Evolutionary conservation across 2,797 vertebrate genomes (phyloP).

Genomic region (Eleutherodactylus coqui): DNA sequence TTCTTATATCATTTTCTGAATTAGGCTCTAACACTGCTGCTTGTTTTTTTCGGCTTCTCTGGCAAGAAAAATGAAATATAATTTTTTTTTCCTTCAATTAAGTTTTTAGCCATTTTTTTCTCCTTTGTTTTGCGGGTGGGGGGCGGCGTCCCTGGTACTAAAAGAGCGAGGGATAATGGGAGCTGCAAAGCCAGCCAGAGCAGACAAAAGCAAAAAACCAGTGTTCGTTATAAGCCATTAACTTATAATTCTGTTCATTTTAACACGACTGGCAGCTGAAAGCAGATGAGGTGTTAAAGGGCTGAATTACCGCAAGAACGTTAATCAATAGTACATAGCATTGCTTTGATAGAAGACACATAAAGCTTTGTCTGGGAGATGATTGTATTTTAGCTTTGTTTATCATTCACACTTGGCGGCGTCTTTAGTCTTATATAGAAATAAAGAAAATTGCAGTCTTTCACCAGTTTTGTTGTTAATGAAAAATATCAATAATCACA

Average conservation of each 20-base stretch:
- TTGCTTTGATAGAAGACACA: slow-evolving; percentile 60
- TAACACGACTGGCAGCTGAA: slow-evolving; percentile 62
- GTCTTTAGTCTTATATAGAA: slow-evolving; percentile 55
- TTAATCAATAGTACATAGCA: slow-evolving; percentile 63
- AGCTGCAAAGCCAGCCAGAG: slow-evolving; percentile 30
- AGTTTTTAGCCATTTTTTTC: slow-evolving; percentile 34
- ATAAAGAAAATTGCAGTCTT: slow-evolving; percentile 55
- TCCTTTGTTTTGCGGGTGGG: neutral
- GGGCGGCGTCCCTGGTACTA: neutral
- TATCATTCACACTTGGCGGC: slow-evolving; percentile 56
- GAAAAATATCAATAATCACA: slow-evolving; percentile 63
- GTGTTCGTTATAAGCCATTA: slow-evolving; percentile 63
- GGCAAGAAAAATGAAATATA: slow-evolving; percentile 3
- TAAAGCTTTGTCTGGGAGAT: slow-evolving; percentile 60
- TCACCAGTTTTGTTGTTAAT: slow-evolving; percentile 55
- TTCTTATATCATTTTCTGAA: neutral
- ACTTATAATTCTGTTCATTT: slow-evolving; percentile 64
- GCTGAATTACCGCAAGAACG: slow-evolving; percentile 61
- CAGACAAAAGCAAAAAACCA: slow-evolving; percentile 58
- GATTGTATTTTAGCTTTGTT: slow-evolving; percentile 63
- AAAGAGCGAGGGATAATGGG: slow-evolving; percentile 51
- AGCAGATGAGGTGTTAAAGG: slow-evolving; percentile 64
- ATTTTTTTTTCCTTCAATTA: slow-evolving; percentile 36
- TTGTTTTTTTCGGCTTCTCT: neutral
- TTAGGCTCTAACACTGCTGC: neutral